Evolutionary conservation across 1,140 invertebrate species (phyloP), one percentile per base, ranked within the genome.

Genomic region (Luehdorfia chinensis): DNA sequence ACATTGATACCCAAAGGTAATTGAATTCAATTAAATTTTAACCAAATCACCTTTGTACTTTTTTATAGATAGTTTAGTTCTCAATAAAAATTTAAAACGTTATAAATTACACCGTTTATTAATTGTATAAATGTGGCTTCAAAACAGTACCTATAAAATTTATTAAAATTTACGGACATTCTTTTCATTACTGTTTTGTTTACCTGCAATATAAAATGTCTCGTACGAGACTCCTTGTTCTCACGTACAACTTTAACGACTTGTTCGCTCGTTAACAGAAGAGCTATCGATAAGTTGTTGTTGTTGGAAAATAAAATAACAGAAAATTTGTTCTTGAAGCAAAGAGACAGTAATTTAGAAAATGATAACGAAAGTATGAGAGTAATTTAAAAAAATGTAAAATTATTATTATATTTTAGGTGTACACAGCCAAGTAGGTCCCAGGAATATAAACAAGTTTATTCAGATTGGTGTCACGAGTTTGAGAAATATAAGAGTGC

Each of bases 381-480:
- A 50, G 28, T 34, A 41, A 31, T 37, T 33, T 16, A 48, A 45
- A 31, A 13, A n/a, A n/a, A n/a, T n/a, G n/a, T n/a, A n/a, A n/a
- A n/a, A n/a, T n/a, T n/a, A n/a, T 15, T 21, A 25, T 27, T 9
- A 52, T 46, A 8, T 64, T 59, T 13, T 47, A 91, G 92, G 66
- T 92, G 91, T 83, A 88, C 90, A 48, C 90, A 91, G 50, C 91
- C 91, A 1, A 91, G 88, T 49, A 91, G 92, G 76, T 89, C 91
- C 18, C 90, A 93, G 57, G 92, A 93, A 63, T 94, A 93, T 58
- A 90, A 92, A 61, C 93, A 93, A 83, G 90, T 93, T 49, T 94
- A 94, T 69, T 92, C 92, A 21, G 92, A 94, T 62, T 94, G 93
- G 93, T 94, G 93, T 80, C 91, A 93, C 65, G 92, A 94, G 84